Base-by-base conservation (phyloP, 2,113 vertebrate genomes). In the Bombycilla garrulus region DNA sequence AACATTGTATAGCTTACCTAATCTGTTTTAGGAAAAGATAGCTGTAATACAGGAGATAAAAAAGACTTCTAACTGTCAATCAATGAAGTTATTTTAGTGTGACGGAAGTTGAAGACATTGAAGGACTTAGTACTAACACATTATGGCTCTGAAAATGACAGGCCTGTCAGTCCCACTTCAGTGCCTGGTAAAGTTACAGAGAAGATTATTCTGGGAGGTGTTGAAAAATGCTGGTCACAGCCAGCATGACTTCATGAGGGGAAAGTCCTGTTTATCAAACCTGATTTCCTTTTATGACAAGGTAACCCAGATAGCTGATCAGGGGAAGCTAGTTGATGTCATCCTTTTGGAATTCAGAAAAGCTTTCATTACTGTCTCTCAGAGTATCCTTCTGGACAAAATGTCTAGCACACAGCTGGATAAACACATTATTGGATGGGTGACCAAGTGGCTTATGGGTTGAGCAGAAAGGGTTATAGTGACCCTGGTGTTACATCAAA, bases 171-270 rank as follows among this genome's bases (percentile, higher is more conserved):
- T 48, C 31, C 66, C 44, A 25, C 35, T 42, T 48, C 35, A 57
- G 51, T 42, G 31, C 42, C 51, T 35, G 51, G 20, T 40, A 35
- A 74, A 66, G 9, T 25, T 66, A 31, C 0, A 1, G 58, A 47
- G 25, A 23, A 47, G 29, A 57, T 42, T 66, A n/a, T 57, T 40
- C 24, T 85, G 29, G 51, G 51, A 66, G 44, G n/a, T n/a, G n/a
- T n/a, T n/a, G n/a, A n/a, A n/a, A n/a, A n/a, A n/a, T n/a, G n/a
- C n/a, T 50, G 35, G 25, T 76, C 20, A 85, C 44, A 65, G 35
- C 20, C 29, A 50, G 44, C 11, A 76, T 0, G 0, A 36, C 20
- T 76, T 42, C 13, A 9, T 31, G 31, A 66, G 20, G 16, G 20
- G 16, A 31, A 35, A 29, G 4, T 42, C 35, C 51, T 66, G 42